Percentiles rank a stretch among this genome's conserved stretches.
These are phyloP conservation scores for Elymnias hypermnestra DNA, from an alignment of 1,140 invertebrate genomes.

Conservation along the genomic window DNA sequence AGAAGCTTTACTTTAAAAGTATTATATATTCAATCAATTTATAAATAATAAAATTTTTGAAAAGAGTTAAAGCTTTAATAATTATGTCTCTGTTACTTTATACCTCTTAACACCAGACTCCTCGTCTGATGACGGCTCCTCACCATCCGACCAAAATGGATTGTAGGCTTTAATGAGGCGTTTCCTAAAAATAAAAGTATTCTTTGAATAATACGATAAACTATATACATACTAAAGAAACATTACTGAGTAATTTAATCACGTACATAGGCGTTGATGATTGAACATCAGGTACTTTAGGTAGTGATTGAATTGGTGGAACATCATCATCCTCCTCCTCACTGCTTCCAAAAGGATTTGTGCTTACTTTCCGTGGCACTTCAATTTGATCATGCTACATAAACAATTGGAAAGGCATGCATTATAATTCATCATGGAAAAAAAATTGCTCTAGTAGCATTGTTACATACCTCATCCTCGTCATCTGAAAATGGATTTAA, in stretches of 20 bases:
- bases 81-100: too few species aligned
- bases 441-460: background rate
- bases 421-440: slow-evolving; percentile 5
- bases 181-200: slow-evolving; percentile 33
- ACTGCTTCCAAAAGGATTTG: slow-evolving; percentile 85
- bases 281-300: slow-evolving; percentile 25
- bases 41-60: too few species aligned
- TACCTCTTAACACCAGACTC: slow-evolving; percentile 42
- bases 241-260: background rate
- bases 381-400: slow-evolving; percentile 23
- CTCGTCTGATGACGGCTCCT: slow-evolving; percentile 77
- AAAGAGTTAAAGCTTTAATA: too few species aligned
- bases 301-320: slow-evolving; percentile 35
- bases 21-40: too few species aligned
- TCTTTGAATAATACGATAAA: background rate
- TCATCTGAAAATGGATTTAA: slow-evolving; percentile 88
- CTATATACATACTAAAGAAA: background rate
- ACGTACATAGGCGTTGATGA: slow-evolving; percentile 48
- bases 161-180: slow-evolving; percentile 73
- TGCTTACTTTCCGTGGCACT: slow-evolving; percentile 42
- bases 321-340: slow-evolving; percentile 78
- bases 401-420: slow-evolving; percentile 17
- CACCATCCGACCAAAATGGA: slow-evolving; percentile 83
- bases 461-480: slow-evolving; percentile 42
- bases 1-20: too few species aligned